Conservation (phyloP, 2,797 vertebrate genomes). For the Heliangelus exortis region DNA sequence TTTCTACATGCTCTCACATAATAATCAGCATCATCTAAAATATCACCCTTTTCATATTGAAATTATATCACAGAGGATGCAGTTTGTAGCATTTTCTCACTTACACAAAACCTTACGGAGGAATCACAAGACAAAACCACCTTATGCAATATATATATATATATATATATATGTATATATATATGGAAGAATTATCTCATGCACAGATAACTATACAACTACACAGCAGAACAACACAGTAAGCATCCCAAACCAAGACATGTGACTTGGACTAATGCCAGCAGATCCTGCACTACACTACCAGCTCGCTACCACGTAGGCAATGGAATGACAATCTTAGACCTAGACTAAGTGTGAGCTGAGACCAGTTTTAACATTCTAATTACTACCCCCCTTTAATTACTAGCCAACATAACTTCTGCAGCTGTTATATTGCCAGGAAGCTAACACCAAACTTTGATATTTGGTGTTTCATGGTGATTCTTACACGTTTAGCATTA, state of each 20-base stretch:
- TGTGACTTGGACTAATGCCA: background rate
- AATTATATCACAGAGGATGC: background rate
- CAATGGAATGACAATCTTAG: rapidly evolving
- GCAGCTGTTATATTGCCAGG: background rate
- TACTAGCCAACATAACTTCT: background rate
- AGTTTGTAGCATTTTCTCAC: background rate
- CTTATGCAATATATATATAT: background rate
- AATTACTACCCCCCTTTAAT: background rate
- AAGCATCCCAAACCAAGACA: background rate
- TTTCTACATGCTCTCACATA: background rate
- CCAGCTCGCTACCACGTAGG: background rate
- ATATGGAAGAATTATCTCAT: background rate
- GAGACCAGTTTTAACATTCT: background rate
- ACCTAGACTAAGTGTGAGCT: background rate
- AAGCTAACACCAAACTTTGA: background rate
- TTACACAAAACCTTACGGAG: background rate
- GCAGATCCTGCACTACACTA: background rate
- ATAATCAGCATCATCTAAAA: background rate
- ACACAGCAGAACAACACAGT: background rate
- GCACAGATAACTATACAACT: background rate
- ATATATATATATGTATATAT: too few species aligned
- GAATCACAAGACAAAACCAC: background rate
- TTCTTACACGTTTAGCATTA: background rate
- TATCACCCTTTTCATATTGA: background rate
- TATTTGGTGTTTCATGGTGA: background rate